Evolutionary conservation across 2,113 vertebrate species (phyloP).

Genomic region (Saiga tatarica): DNA sequence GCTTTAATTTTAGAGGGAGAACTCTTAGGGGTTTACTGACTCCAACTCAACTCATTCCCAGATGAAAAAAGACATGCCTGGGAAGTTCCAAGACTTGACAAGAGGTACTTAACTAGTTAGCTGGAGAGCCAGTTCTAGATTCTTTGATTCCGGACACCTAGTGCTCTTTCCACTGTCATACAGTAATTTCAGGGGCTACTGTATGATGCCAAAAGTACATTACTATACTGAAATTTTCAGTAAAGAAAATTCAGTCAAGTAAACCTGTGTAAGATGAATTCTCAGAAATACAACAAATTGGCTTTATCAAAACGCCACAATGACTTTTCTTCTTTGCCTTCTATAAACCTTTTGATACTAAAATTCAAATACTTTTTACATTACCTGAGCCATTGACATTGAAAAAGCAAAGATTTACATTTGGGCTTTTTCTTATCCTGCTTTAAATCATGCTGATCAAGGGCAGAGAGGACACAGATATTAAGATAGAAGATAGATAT

Average conservation of each 20-base stretch:
- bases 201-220: neutral
- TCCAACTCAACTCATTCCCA: neutral
- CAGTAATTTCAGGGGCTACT: slow-evolving; percentile 21
- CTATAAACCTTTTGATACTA: neutral
- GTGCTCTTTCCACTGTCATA: slow-evolving; percentile 1
- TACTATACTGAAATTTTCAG: slow-evolving; percentile 7
- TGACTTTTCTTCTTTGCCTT: slow-evolving; percentile 27
- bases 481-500: neutral
- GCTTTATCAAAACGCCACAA: neutral
- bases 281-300: slow-evolving; percentile 41
- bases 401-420: neutral
- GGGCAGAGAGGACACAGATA: neutral
- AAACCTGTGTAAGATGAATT: slow-evolving; percentile 33
- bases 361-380: neutral
- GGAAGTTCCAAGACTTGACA: neutral
- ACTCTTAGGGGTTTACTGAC: neutral
- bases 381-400: neutral
- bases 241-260: neutral
- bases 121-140: neutral
- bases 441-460: slow-evolving; percentile 14
- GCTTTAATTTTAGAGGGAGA: neutral
- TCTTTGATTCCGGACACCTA: neutral
- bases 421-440: neutral
- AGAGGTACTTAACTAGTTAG: neutral
- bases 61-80: neutral